phyloP scores from a whole-genome alignment of 2,888 invertebrate genomes.

The Chymomyza amoena region DNA sequence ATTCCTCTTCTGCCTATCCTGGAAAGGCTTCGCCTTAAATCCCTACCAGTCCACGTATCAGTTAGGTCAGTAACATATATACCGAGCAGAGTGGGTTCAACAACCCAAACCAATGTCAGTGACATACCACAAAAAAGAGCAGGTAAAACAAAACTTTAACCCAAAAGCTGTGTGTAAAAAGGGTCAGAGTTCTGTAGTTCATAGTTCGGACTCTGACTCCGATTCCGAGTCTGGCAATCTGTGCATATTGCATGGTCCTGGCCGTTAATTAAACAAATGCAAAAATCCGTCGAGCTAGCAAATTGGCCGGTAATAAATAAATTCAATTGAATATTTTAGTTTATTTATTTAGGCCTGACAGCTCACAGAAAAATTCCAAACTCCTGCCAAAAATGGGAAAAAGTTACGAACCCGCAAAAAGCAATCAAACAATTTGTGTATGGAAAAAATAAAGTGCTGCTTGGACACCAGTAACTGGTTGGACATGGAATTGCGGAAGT shows the following conservation, averaged over 20 bases:
- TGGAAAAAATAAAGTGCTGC: background rate
- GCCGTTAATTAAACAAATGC: slow-evolving; percentile 74
- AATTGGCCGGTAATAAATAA: slow-evolving; percentile 75
- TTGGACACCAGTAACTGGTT: background rate
- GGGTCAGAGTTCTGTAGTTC: background rate
- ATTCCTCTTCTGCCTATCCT: no score
- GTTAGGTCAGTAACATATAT: background rate
- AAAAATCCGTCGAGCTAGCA: slow-evolving; percentile 53
- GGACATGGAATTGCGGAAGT: slow-evolving; percentile 4
- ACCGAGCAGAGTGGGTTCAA: slow-evolving; percentile 14
- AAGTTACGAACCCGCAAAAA: background rate
- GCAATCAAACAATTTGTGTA: slow-evolving; percentile 2
- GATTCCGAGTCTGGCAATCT: slow-evolving; percentile 27
- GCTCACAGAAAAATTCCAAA: background rate
- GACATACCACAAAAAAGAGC: slow-evolving; percentile 29
- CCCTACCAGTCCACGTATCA: slow-evolving; percentile 17
- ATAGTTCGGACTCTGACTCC: background rate
- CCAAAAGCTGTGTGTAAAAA: background rate
- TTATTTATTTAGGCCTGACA: slow-evolving; percentile 69
- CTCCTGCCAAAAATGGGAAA: background rate
- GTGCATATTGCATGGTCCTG: slow-evolving; percentile 32
- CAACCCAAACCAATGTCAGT: slow-evolving; percentile 32
- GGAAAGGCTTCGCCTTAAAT: no score
- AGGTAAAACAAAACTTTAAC: background rate
- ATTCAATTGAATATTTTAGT: slow-evolving; percentile 77